Evolutionary conservation across 1,140 invertebrate species (phyloP), one percentile per base, ranked within the genome.

Genomic region (Achatina immaculata): DNA sequence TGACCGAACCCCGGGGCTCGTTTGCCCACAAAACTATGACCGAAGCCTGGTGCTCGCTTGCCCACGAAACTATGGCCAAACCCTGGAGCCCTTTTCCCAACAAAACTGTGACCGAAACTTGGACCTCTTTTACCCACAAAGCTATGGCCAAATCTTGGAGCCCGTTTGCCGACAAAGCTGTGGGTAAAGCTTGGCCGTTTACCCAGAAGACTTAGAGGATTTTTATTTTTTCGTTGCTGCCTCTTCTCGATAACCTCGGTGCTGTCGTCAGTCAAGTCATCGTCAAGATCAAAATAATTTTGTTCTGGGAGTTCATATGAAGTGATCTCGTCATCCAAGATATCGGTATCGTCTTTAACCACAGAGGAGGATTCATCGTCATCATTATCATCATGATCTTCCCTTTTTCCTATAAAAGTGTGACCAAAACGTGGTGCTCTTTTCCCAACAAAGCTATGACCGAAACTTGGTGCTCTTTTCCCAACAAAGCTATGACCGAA

Each of bases 51-150:
- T 14, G 66, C 31, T 24, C 82, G 31, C 36, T 83, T 83, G 0
- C 82, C 82, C 0, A 83, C 78, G 45, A 83, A 83, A 6, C 76
- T n/a, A 28, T 83, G 79, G 6, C 21, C 36, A 71, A 81, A 83
- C 4, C 51, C 34, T 4, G 74, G 74, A 45, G 24, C 69, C 45
- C 82, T 9, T 51, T 83, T 83, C 4, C 82, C 82, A 2, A 83
- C 79, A 31, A 83, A 83, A 31, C 72, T 36, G 43, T 83, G 79
- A 11, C 51, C 28, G 40, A 75, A 81, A 6, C 28, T 11, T 0
- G 79, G 74, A 16, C 48, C 78, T 24, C 78, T 36, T 19, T 74
- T 42, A 7, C 72, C 81, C 11, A 73, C 69, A 73, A 66, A 80
- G n/a, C 48, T 38, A 34, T 68, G 34, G 34, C 74, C 72, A 43